A percentile compares a stretch with the other conserved stretches of the same genome.
Evolutionary conservation across 2,888 invertebrate species (phyloP).

Genomic region (Drosophila antonietae): DNA sequence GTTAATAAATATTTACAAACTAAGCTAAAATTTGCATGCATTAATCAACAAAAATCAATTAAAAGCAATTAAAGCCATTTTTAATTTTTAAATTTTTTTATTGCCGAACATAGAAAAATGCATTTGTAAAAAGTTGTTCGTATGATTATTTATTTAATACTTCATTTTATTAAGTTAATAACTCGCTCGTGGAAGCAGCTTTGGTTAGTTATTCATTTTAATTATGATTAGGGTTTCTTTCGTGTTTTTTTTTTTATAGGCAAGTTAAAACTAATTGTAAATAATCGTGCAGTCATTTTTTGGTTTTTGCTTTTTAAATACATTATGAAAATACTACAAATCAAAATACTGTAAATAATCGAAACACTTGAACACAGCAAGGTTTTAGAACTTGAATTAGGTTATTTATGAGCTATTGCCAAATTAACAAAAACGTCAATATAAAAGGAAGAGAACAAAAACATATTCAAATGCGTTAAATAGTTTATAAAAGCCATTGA

Average conservation of each 20-base stretch:
- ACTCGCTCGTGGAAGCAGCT: constrained; percentile 38
- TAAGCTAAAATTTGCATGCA: constrained; percentile 46
- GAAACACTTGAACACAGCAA: constrained; percentile 17
- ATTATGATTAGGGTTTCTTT: background rate
- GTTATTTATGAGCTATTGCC: constrained; percentile 1
- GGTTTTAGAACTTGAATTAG: constrained; percentile 19
- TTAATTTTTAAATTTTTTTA: background rate
- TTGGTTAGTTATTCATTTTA: constrained; percentile 30
- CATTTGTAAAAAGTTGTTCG: constrained; percentile 60
- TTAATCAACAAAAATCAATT: constrained; percentile 9
- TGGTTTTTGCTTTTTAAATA: constrained; percentile 21
- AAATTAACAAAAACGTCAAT: constrained; percentile 3
- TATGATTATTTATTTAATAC: constrained; percentile 62
- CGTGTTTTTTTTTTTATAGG: constrained; percentile 9
- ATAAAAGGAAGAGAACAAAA: background rate
- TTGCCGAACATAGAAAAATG: constrained; percentile 45
- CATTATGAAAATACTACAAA: constrained; percentile 24
- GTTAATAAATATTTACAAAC: constrained; percentile 46
- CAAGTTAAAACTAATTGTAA: constrained; percentile 46
- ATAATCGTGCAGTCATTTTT: constrained; percentile 51
- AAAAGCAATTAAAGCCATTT: constrained; percentile 21
- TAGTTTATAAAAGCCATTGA: constrained; percentile 23
- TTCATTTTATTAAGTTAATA: constrained; percentile 34
- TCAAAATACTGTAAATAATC: constrained; percentile 16
- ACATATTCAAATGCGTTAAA: constrained; percentile 10